phyloP scores from a whole-genome alignment of 30 jellyfish, hydroid and myxozoan species.

The Clytia hemisphaerica region DNA sequence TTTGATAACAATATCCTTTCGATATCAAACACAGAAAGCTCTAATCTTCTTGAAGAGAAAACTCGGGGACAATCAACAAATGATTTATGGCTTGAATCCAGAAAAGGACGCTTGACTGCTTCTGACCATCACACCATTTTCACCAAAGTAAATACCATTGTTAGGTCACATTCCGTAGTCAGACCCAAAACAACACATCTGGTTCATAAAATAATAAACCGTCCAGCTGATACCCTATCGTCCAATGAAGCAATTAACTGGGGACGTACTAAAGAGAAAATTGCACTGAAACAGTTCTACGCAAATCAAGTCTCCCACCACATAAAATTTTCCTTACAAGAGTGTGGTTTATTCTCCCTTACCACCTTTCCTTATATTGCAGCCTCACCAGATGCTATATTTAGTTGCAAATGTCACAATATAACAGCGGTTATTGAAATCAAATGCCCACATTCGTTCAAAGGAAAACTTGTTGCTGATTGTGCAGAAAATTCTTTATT shows the following conservation, averaged over 20 bases:
- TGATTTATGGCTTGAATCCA: constrained; percentile 11
- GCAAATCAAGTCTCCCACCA: constrained; percentile 18
- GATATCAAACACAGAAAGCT: neutral
- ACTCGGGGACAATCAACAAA: constrained; percentile 32
- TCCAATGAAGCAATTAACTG: constrained; percentile 19
- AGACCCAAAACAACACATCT: constrained; percentile 27
- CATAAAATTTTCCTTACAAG: neutral
- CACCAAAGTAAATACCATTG: constrained; percentile 30
- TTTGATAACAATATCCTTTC: no score
- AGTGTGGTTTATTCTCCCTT: constrained; percentile 10
- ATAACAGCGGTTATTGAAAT: constrained; percentile 7
- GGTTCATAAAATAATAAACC: neutral
- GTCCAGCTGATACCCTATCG: neutral
- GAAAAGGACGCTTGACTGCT: constrained; percentile 46
- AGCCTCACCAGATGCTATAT: constrained; percentile 48
- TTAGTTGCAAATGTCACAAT: constrained; percentile 32
- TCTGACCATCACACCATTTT: constrained; percentile 25
- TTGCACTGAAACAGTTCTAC: constrained; percentile 24
- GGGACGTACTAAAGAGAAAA: constrained; percentile 28
- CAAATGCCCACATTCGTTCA: constrained; percentile 38
- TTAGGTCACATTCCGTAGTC: neutral
- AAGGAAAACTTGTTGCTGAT: constrained; percentile 8
- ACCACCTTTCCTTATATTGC: constrained; percentile 26
- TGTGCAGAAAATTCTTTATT: constrained; percentile 21
- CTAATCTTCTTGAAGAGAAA: neutral